Evolutionary conservation across 30 jellyfish, hydroid and myxozoan genomes (phyloP).

Genomic region (Aurelia sp.): DNA sequence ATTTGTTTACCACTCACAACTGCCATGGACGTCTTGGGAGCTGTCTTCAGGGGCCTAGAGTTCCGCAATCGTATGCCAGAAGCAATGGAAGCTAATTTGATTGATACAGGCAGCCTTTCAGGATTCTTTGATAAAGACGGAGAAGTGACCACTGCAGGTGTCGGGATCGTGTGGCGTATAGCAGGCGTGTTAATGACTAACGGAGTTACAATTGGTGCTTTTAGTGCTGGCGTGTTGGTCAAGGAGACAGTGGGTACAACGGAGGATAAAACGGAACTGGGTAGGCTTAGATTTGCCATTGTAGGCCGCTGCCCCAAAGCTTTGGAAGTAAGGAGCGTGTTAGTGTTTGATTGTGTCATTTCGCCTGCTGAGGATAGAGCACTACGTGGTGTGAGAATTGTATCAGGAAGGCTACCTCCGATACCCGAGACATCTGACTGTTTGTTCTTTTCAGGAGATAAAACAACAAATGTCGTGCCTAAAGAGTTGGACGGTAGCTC

Average conservation of each 20-base stretch:
- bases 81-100: slow-evolving; percentile 58
- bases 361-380: background rate
- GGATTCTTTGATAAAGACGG: background rate
- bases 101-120: slow-evolving; percentile 48
- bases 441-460: too few relatives aligned
- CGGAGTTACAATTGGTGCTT: slow-evolving; percentile 46
- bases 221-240: slow-evolving; percentile 20
- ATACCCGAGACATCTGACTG: background rate
- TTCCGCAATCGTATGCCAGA: slow-evolving; percentile 57
- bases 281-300: background rate
- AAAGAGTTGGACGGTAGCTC: background rate
- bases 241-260: slow-evolving; percentile 13
- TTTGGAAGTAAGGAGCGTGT: too few relatives aligned
- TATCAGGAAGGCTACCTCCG: background rate
- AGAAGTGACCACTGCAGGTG: background rate
- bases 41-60: slow-evolving; percentile 31
- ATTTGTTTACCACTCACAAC: background rate
- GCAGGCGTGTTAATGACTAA: slow-evolving; percentile 2
- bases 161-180: background rate
- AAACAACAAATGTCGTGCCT: background rate
- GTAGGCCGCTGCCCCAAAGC: slow-evolving; percentile 9
- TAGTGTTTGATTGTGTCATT: background rate
- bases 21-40: slow-evolving; percentile 9
- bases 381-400: background rate
- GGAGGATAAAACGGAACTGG: background rate